A percentile compares a stretch with the other conserved stretches of the same genome.
phyloP scores from a whole-genome alignment of 1,140 invertebrate genomes.

The Drosophila watanabei region DNA sequence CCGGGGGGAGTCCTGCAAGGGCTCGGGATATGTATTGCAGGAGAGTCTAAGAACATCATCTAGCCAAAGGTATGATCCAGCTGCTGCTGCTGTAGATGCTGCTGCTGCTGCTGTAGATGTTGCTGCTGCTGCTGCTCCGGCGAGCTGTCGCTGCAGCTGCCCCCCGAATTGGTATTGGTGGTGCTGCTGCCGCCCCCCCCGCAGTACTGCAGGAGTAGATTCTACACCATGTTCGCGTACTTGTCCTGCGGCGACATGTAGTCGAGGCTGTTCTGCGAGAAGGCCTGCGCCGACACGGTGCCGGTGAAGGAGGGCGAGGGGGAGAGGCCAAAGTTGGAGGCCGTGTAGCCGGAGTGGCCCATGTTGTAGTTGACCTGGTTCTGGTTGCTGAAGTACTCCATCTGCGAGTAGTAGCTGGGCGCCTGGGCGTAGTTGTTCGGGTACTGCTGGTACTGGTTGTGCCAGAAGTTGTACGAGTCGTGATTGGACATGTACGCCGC shows the following conservation, averaged over 20 bases:
- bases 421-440: slow-evolving; percentile 88
- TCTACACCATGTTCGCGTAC: slow-evolving; percentile 86
- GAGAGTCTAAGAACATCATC: no score
- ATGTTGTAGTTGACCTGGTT: slow-evolving; percentile 85
- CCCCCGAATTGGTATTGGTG: slow-evolving; percentile 31
- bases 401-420: slow-evolving; percentile 87
- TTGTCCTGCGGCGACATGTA: slow-evolving; percentile 86
- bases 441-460: slow-evolving; percentile 86
- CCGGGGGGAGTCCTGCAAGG: background rate
- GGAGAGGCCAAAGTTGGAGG: slow-evolving; percentile 82
- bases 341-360: slow-evolving; percentile 82
- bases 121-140: slow-evolving; percentile 15
- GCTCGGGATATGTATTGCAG: slow-evolving; percentile 59
- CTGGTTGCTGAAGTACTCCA: slow-evolving; percentile 89
- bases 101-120: slow-evolving; percentile 9
- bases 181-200: slow-evolving; percentile 63
- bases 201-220: slow-evolving; percentile 84
- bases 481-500: slow-evolving; percentile 85
- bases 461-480: slow-evolving; percentile 85
- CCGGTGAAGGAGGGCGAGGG: slow-evolving; percentile 81
- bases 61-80: slow-evolving; percentile 33
- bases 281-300: slow-evolving; percentile 83
- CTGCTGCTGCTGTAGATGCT: slow-evolving; percentile 12
- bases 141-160: slow-evolving; percentile 37
- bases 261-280: slow-evolving; percentile 84